Evolutionary conservation across 2,113 vertebrate genomes (phyloP).

Genomic region (Spermophilus dauricus): DNA sequence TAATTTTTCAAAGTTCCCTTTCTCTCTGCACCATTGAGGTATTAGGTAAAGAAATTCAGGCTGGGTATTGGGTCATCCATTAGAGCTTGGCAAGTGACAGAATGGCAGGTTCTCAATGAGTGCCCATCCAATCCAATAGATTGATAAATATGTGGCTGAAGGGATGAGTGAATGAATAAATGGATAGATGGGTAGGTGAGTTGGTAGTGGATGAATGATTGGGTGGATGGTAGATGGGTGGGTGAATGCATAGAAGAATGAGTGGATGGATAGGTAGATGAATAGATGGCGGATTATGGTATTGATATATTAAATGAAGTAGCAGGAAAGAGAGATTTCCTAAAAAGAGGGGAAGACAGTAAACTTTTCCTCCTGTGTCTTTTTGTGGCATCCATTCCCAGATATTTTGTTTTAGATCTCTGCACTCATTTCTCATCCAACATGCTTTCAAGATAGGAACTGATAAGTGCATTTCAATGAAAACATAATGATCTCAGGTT

Average conservation of each 20-base stretch:
- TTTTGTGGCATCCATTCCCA: background rate
- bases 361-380: background rate
- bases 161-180: background rate
- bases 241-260: background rate
- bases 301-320: background rate
- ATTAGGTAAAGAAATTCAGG: constrained; percentile 23
- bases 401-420: no score
- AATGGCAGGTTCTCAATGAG: background rate
- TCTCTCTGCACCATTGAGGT: background rate
- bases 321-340: background rate
- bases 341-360: background rate
- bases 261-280: background rate
- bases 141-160: background rate
- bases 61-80: background rate
- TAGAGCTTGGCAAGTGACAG: background rate
- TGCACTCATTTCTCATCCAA: no score
- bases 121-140: background rate
- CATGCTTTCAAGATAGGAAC: no score
- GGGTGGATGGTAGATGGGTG: no score
- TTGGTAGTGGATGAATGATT: background rate
- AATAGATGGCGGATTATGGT: background rate
- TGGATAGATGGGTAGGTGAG: background rate
- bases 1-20: background rate
- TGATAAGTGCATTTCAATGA: no score
- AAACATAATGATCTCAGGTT: no score